Base-by-base conservation (phyloP, 2,888 invertebrate genomes). In the Aphrophora alni region DNA sequence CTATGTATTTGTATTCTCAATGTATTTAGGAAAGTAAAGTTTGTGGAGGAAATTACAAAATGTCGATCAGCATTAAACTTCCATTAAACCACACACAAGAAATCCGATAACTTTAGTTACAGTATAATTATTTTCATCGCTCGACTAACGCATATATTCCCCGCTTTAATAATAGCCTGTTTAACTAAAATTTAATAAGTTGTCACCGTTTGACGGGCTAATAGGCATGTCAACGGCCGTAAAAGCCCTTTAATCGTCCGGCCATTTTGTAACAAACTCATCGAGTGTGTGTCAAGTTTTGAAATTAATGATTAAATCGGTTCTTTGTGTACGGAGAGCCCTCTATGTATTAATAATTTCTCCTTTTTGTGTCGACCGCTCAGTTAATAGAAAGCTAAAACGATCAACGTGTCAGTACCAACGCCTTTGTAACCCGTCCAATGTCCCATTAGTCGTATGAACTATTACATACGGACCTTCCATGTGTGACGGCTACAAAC, bases 221-320 rank as follows among this genome's bases (percentile, higher is more conserved):
- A 59, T 59, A 59, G 59, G 59, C 59, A 59, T 59, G 59, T 59
- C 59, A 59, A 59, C 59, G 59, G 59, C n/a, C 5, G 59, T n/a
- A 21, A 59, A 59, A 59, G 21, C 59, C 21, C 59, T 59, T 59
- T 59, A 44, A 59, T 59, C 21, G 59, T 59, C 59, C 59, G 59
- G 59, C 59, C 59, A 59, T 59, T 59, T 59, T 59, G 59, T 59
- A 21, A 59, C 59, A 59, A 59, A 59, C 59, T 59, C 59, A 59
- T 59, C 59, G 59, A 59, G 59, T 21, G 59, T 21, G 59, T 59
- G 59, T 59, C 59, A 59, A 59, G 59, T 59, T n/a, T 44, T 59
- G 59, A 59, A 59, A 59, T 59, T 59, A 59, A 59, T 59, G 59
- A 59, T n/a, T 59, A 59, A 59, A 59, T 59, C 59, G 59, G 21